Evolutionary conservation across 2,797 vertebrate genomes (phyloP), one percentile per base, ranked within the genome.

Genomic region (Myotis vivesi): DNA sequence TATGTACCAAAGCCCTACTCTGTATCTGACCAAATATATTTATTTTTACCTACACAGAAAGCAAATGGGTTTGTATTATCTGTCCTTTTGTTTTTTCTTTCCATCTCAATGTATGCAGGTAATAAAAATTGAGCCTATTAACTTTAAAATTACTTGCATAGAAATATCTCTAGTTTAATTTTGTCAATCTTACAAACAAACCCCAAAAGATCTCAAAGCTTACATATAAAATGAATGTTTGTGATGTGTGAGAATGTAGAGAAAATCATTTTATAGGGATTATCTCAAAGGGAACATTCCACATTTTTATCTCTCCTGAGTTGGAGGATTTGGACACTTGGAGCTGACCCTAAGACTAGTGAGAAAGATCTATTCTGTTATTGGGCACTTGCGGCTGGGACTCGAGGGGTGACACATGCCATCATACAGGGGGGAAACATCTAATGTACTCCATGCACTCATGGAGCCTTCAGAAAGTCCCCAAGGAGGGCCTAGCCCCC

Each of bases 81-180:
- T 77, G 41, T 62, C 5, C 20, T 82, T 89, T 87, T 68, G 22
- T 41, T 89, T 88, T 88, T 64, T 20, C 28, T 77, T 89, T 80
- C 81, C 17, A 81, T 2, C 0, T 89, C 75, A 89, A 1, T 44
- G 4, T 10, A 89, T 55, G 16, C 8, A 46, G 30, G 59, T 69
- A 87, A 87, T 92, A 89, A 89, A 88, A 81, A 38, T 2, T 68
- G 30, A 71, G 1, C 71, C 57, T 66, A 57, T 68, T 62, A 44
- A 49, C 23, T 69, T 51, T 79, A 38, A 69, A 51, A 76, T 62
- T 55, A 55, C 0, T 16, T 80, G 9, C 13, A 76, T 82, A 77
- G 22, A 91, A 94, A 28, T 90, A 87, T 33, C 22, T 92, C 77
- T 77, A 25, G 2, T 46, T 84, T 89, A 62, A 77, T 36, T 91